These are phyloP conservation scores for Gymnarchus niloticus DNA, from an alignment of 2,113 vertebrate genomes.

Conservation along the genomic window DNA sequence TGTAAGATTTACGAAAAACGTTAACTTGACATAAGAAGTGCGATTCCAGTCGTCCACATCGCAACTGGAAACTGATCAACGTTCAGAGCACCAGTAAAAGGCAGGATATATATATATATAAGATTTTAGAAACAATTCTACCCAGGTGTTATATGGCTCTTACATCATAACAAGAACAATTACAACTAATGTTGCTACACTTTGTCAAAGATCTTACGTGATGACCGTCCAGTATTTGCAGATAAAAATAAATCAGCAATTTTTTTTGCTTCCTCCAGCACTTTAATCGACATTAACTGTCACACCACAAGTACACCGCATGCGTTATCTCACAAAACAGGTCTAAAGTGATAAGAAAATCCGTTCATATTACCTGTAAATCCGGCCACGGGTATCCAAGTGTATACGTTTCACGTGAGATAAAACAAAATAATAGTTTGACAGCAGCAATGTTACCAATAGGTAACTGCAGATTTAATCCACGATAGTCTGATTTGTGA, in stretches of 20 bases:
- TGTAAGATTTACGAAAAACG: background rate
- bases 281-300: background rate
- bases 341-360: background rate
- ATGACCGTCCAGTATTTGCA: background rate
- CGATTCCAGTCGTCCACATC: background rate
- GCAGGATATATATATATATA: background rate
- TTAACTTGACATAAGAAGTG: background rate
- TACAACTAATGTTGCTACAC: background rate
- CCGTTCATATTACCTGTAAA: constrained; percentile 24
- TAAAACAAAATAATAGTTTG: constrained; percentile 6
- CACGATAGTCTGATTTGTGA: background rate
- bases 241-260: background rate
- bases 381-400: constrained; percentile 21
- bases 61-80: background rate
- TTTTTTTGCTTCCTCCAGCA: background rate
- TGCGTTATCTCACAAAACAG: background rate
- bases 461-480: constrained; percentile 16
- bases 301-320: background rate
- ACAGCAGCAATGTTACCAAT: background rate
- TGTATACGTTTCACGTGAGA: constrained; percentile 2
- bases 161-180: background rate
- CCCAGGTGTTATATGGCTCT: background rate
- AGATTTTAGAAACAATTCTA: background rate
- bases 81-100: background rate
- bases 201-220: background rate